These are phyloP conservation scores for Perizoma affinitatum DNA, from an alignment of 2,888 invertebrate species.

Conservation along the genomic window DNA sequence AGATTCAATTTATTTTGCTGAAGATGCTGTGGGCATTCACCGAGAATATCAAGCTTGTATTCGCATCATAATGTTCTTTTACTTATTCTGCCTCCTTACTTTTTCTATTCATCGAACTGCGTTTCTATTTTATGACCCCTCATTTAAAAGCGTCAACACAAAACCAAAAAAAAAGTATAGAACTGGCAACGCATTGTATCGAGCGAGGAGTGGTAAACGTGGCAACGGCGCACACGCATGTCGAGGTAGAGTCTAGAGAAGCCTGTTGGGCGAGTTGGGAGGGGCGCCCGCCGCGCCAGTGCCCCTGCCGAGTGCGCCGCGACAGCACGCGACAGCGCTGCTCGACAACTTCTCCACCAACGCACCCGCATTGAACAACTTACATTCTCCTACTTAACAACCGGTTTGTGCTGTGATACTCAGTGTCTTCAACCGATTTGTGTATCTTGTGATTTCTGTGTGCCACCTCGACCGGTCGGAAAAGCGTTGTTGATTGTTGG, in stretches of 20 bases:
- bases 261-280: conserved; percentile 71
- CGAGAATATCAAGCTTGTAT: neutral
- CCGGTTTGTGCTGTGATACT: conserved; percentile 62
- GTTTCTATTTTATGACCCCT: conserved; percentile 77
- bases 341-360: conserved; percentile 42
- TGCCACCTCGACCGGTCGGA: conserved; percentile 54
- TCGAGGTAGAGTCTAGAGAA: conserved; percentile 50
- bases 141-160: conserved; percentile 76
- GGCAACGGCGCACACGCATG: conserved; percentile 79
- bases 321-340: conserved; percentile 57
- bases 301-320: conserved; percentile 65
- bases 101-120: conserved; percentile 57
- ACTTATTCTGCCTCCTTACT: conserved; percentile 30
- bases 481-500: conserved; percentile 48
- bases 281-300: conserved; percentile 70
- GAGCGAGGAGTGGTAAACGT: conserved; percentile 56
- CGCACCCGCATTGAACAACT: conserved; percentile 54
- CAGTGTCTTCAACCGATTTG: conserved; percentile 51
- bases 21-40: neutral
- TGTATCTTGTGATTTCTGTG: conserved; percentile 63
- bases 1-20: neutral
- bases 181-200: conserved; percentile 70
- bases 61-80: conserved; percentile 7
- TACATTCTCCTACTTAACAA: conserved; percentile 68
- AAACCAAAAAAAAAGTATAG: conserved; percentile 70